phyloP scores from a whole-genome alignment of 2,113 vertebrate species.

The Notechis scutatus region DNA sequence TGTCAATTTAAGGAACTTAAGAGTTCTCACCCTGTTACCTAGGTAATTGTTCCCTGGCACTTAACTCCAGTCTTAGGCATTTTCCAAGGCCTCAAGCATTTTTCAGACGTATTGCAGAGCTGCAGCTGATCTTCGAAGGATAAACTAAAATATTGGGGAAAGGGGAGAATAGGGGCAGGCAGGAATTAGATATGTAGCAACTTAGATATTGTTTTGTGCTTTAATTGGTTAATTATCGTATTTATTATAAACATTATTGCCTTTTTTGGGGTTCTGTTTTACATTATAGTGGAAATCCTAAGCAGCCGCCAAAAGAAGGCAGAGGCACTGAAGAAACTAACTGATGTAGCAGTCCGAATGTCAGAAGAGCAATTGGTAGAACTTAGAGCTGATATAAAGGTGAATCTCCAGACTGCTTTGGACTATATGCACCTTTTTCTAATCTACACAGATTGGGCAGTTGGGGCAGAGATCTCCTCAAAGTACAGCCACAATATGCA shows the following conservation, averaged over 20 bases:
- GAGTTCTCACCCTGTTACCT: background rate
- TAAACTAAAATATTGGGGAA: background rate
- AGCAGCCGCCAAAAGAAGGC: slow-evolving; percentile 86
- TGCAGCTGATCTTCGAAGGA: background rate
- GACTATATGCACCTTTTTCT: background rate
- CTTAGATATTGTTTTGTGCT: background rate
- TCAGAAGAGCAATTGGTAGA: slow-evolving; percentile 90
- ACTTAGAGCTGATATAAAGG: slow-evolving; percentile 93
- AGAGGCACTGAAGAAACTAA: slow-evolving; percentile 83
- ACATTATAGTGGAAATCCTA: slow-evolving; percentile 81
- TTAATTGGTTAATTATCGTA: background rate
- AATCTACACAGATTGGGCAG: background rate
- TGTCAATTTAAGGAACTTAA: background rate
- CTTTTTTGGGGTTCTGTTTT: background rate
- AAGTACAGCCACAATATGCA: background rate
- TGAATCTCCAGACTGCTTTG: slow-evolving; percentile 29
- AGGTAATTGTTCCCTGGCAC: background rate
- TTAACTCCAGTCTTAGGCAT: background rate
- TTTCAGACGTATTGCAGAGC: background rate
- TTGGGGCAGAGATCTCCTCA: background rate
- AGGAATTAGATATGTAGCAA: background rate
- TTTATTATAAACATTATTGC: background rate
- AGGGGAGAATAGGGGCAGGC: background rate
- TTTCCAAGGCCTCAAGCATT: background rate
- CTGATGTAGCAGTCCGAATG: slow-evolving; percentile 85